Base-by-base conservation (phyloP, 2,113 vertebrate species). In the Peucedramus taeniatus region DNA sequence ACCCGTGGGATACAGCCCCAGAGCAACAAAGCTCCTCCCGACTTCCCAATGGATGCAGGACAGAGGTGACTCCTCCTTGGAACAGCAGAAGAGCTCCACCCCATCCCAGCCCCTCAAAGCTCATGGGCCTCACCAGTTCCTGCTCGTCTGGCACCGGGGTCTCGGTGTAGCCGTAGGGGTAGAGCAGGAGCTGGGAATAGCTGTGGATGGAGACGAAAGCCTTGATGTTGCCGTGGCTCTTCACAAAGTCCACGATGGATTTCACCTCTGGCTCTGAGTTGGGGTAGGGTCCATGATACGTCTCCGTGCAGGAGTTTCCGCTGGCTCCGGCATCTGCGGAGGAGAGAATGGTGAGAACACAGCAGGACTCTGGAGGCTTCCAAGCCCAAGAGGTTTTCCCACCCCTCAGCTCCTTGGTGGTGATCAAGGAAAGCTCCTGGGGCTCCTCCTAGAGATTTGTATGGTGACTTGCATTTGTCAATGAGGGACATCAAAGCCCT, bases 141-240 rank as follows among this genome's bases (percentile, higher is more conserved):
- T 47, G 1, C 7, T 98, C 26, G 77, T 99, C 97, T 0, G 91
- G 60, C 1, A 2, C 89, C 1, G 98, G 93, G 4, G 97, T 94
- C 0, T 0, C 9, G 30, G 97, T 99, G 96, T 99, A 99, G 61
- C 99, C 99, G 0, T 99, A 99, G 68, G 99, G 99, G 27, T 99
- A 99, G 87, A 99, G 80, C 40, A 99, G 98, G 96, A 99, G 98
- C 97, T 99, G 99, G 54, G 99, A 99, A 83, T 99, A 99, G 94
- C 99, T 98, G 57, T 99, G 99, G 97, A 99, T 99, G 97, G 99
- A 99, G 84, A 99, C 2, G 64, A 99, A 99, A 79, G 98, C 98
- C 96, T 99, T 99, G 97, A 99, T 94, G 87, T 99, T 99, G 31
- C 98, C 97, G 0, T 99, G 99, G 49, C 27, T 89, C 76, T 91